Conservation (phyloP, 2,888 invertebrate genomes). For the Drosophila kanekoi region DNA sequence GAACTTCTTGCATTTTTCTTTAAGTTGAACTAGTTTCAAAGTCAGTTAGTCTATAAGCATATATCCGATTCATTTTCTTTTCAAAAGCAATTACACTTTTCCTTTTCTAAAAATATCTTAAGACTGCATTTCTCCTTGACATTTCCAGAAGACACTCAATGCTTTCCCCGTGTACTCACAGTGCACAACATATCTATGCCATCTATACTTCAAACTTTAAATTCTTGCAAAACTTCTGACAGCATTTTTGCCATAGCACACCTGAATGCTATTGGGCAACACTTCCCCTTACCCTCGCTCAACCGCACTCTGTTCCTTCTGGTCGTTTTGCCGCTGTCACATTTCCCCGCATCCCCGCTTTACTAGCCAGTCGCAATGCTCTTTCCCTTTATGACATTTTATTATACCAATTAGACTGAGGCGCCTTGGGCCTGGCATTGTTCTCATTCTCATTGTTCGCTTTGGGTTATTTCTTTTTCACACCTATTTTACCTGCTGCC, state of each 20-base stretch:
- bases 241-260: slow-evolving; percentile 2
- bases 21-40: neutral
- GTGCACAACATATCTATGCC: slow-evolving; percentile 2
- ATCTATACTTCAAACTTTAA: slow-evolving; percentile 12
- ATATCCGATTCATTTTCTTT: neutral
- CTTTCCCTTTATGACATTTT: slow-evolving; percentile 69
- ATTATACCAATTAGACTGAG: slow-evolving; percentile 72
- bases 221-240: slow-evolving; percentile 13
- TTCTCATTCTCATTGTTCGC: slow-evolving; percentile 38
- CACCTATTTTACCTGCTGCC: slow-evolving; percentile 64
- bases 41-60: neutral
- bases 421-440: slow-evolving; percentile 46
- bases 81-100: neutral
- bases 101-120: neutral
- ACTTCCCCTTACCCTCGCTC: neutral
- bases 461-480: slow-evolving; percentile 17
- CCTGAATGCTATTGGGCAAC: slow-evolving; percentile 30
- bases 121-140: neutral
- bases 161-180: neutral
- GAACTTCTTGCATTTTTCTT: neutral
- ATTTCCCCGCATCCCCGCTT: slow-evolving; percentile 31
- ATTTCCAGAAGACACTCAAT: too few species aligned
- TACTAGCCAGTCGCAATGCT: slow-evolving; percentile 42
- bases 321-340: slow-evolving; percentile 1
- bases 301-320: neutral